These are phyloP conservation scores for Gila robusta DNA, from an alignment of 2,797 vertebrate genomes.

Conservation along the genomic window DNA sequence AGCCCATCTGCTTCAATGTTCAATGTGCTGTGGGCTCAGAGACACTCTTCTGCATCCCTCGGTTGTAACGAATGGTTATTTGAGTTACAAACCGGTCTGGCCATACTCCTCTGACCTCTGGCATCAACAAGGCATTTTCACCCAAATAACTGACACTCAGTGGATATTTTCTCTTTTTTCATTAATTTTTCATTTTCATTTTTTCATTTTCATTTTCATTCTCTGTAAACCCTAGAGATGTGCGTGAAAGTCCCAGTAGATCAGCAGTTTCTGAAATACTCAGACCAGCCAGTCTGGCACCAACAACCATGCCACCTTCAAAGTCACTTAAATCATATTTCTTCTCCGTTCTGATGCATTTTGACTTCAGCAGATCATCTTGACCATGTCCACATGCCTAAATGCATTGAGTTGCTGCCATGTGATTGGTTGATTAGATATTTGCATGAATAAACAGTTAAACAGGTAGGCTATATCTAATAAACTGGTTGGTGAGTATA, in stretches of 20 bases:
- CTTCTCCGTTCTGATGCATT: background rate
- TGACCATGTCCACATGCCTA: background rate
- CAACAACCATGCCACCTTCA: background rate
- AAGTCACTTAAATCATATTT: background rate
- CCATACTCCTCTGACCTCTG: background rate
- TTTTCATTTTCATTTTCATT: background rate
- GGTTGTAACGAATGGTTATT: too few species aligned
- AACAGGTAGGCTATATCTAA: background rate
- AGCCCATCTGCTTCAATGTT: background rate
- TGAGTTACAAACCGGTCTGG: background rate
- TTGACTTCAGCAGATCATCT: background rate
- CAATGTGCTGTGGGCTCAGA: background rate
- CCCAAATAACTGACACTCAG: background rate
- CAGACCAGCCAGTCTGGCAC: background rate
- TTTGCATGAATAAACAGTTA: background rate
- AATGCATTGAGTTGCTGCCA: background rate
- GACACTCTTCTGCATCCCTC: too few species aligned
- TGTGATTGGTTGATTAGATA: background rate
- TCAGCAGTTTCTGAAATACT: background rate
- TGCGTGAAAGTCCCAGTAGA: too few species aligned
- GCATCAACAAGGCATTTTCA: conserved; percentile 35
- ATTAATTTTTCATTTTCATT: background rate
- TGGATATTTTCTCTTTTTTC: background rate
- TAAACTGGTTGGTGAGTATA: background rate
- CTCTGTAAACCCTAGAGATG: background rate